Conservation (phyloP, 2,888 invertebrate genomes). For the Drosophila borealis region DNA sequence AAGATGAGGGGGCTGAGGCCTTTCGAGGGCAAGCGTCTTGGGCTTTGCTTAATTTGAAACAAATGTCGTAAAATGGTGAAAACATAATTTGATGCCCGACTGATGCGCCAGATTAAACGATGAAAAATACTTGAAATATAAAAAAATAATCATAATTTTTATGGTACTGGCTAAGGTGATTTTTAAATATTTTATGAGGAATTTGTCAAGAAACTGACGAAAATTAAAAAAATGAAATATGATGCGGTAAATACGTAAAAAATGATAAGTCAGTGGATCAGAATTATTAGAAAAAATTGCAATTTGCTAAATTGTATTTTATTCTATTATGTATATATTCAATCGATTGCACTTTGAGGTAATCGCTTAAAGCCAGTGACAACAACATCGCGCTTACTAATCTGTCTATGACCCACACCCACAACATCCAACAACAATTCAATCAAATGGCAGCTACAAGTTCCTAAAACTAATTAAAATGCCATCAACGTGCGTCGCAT, state of each 20-base stretch:
- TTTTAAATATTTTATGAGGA: conserved; percentile 56
- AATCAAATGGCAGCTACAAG: conserved; percentile 73
- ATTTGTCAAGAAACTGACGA: conserved; percentile 4
- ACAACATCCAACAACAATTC: conserved; percentile 58
- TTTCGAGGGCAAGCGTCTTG: conserved; percentile 42
- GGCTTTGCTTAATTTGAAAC: conserved; percentile 77
- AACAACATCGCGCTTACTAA: conserved; percentile 29
- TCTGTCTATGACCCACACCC: conserved; percentile 20
- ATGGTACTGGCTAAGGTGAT: conserved; percentile 18
- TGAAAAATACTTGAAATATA: conserved; percentile 28
- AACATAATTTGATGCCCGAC: conserved; percentile 78
- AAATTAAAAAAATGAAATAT: not conserved
- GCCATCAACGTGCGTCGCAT: conserved; percentile 66
- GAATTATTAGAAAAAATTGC: no score
- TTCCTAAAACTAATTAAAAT: conserved; percentile 80
- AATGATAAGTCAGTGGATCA: not conserved
- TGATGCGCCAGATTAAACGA: conserved; percentile 60
- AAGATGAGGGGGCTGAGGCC: not conserved
- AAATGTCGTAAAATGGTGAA: conserved; percentile 80
- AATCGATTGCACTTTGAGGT: conserved; percentile 14
- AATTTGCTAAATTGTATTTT: not conserved
- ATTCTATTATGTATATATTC: not conserved
- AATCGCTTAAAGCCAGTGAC: conserved; percentile 14
- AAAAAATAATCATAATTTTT: conserved; percentile 23
- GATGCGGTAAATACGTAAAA: not conserved